Conservation (phyloP, 2,113 vertebrate genomes). For the Vulpes ferrilata region DNA sequence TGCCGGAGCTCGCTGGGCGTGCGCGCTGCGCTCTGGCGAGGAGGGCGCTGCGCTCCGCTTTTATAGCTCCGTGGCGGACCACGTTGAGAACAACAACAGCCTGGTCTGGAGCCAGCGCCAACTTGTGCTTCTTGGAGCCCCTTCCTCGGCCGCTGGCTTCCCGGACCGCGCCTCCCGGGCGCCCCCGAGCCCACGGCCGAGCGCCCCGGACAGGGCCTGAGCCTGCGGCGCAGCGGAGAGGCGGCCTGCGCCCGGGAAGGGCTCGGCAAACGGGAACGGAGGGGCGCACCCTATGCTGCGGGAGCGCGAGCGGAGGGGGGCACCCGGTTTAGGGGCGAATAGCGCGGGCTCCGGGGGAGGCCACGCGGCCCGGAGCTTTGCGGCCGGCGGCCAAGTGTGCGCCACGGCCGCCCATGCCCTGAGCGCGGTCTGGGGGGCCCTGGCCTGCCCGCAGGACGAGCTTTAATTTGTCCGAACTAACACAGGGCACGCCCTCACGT, state of each 20-base stretch:
- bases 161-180: background rate
- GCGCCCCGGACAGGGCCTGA: slow-evolving; percentile 31
- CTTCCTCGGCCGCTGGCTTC: slow-evolving; percentile 74
- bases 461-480: slow-evolving; percentile 89
- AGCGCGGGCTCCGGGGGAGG: background rate
- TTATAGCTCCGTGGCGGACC: slow-evolving; percentile 90
- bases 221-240: background rate
- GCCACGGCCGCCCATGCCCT: background rate
- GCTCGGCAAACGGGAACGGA: slow-evolving; percentile 66
- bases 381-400: background rate
- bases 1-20: background rate
- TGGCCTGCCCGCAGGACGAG: background rate
- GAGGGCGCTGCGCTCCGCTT: slow-evolving; percentile 71
- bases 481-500: slow-evolving; percentile 91
- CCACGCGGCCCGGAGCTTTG: background rate
- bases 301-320: slow-evolving; percentile 83
- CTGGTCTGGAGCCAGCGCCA: slow-evolving; percentile 79
- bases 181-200: background rate
- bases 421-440: background rate
- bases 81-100: slow-evolving; percentile 93
- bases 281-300: slow-evolving; percentile 74
- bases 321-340: slow-evolving; percentile 59
- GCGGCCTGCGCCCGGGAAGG: background rate
- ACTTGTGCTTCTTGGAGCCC: slow-evolving; percentile 88
- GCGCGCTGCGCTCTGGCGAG: slow-evolving; percentile 64